Evolutionary conservation across 2,888 invertebrate genomes (phyloP), one percentile per base, ranked within the genome.

Genomic region (Aphidoletes aphidimyza): DNA sequence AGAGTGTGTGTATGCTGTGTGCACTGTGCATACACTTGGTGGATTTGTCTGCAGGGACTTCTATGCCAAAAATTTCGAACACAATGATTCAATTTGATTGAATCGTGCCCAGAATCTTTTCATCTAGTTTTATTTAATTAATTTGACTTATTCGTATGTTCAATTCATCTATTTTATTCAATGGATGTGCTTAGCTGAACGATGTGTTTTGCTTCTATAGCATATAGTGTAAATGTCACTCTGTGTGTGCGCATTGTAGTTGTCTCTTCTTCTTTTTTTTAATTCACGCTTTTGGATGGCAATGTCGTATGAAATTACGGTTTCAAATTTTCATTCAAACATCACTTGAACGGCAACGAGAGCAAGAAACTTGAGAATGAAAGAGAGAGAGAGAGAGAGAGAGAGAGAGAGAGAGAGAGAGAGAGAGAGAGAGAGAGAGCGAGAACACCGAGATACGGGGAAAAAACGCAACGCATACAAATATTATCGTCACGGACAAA

Each of bases 31-130:
- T n/a, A 14, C 54, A 17, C 47, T 54, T 22, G 54, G n/a, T 54
- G n/a, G n/a, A 54, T 54, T 54, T 54, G 54, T 54, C 54, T 54
- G 54, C 54, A 54, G 54, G 54, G 54, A 54, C 54, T 54, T 54
- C 22, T 54, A 54, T 22, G n/a, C 5, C 54, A n/a, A 54, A 54
- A 54, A 39, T 22, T 54, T 54, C 54, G 54, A 54, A 47, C 22
- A 54, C 54, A 54, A 69, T 69, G 69, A 69, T 69, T 69, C 69
- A 69, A 69, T 30, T 69, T 69, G 69, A 30, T 69, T 69, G 26
- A 69, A 30, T 69, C 69, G 69, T 69, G 69, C 69, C 17, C 69
- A 69, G 69, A 69, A 69, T 30, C 69, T 11, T 69, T 69, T 69
- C 54, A 54, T 54, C 54, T 54, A 54, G 54, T 54, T 54, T 54